phyloP scores from a whole-genome alignment of 2,797 vertebrate species.

The Neosalanx taihuensis region DNA sequence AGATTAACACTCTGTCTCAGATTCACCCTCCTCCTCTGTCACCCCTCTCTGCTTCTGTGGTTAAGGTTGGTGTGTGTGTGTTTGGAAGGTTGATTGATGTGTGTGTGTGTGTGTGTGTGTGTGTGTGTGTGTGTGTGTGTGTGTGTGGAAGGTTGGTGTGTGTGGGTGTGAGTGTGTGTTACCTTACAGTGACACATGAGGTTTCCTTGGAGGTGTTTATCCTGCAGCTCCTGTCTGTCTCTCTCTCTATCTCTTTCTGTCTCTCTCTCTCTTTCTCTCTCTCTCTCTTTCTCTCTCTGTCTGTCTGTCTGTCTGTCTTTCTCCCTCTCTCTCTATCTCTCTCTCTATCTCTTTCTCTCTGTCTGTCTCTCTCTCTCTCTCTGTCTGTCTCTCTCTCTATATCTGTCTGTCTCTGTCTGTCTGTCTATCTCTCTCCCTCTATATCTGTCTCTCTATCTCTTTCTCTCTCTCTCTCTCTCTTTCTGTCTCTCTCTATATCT shows the following conservation, averaged over 20 bases:
- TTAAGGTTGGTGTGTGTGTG: too few relatives aligned
- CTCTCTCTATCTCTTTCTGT: constrained; percentile 37
- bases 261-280: background rate
- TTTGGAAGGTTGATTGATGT: background rate
- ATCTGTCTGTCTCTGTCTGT: constrained; percentile 37
- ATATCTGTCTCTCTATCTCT: too few relatives aligned
- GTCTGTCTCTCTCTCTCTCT: constrained; percentile 29
- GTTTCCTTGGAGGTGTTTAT: too few relatives aligned
- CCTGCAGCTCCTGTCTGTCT: constrained; percentile 37
- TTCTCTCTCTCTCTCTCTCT: too few relatives aligned
- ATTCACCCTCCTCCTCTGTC: too few relatives aligned
- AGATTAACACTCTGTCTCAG: too few relatives aligned
- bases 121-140: constrained; percentile 27
- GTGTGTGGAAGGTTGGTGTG: constrained; percentile 18
- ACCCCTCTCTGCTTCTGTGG: too few relatives aligned
- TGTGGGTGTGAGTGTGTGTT: background rate
- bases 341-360: constrained; percentile 42
- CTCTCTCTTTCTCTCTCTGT: constrained; percentile 30
- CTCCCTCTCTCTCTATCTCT: constrained; percentile 25
- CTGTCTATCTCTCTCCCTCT: constrained; percentile 41
- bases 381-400: constrained; percentile 31
- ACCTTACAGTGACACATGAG: too few relatives aligned
- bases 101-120: constrained; percentile 19
- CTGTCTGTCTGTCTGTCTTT: constrained; percentile 34
- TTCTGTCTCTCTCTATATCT: too few relatives aligned